Evolutionary conservation across 2,113 vertebrate species (phyloP), one percentile per base, ranked within the genome.

Genomic region (Albula goreensis): DNA sequence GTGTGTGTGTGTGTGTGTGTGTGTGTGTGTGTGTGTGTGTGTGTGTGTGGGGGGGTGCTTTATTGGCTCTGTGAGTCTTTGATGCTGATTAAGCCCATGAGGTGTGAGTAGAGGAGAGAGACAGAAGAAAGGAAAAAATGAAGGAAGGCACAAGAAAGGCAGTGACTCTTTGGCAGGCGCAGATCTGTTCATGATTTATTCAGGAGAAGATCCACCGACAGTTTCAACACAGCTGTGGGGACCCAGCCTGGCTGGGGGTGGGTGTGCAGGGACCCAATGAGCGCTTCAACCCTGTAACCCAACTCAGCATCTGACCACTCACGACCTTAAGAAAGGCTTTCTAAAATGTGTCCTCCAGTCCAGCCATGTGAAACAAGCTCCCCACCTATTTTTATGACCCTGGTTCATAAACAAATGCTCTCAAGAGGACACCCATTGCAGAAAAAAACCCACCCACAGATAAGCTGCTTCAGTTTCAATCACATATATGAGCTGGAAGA

Each of bases 41-140:
- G 31, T 41, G 31, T 41, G 31, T 41, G 31, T 41, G 31, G 90
- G 92, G 91, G 94, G 95, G 91, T 83, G 52, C 94, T 95, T 95
- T 95, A 96, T 95, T 93, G 94, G 93, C 95, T 96, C 95, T 95
- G 93, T 94, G 95, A 93, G 90, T 83, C 95, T 96, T 95, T 96
- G 95, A 96, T 94, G 94, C 92, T 91, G 84, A 94, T 95, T 94
- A 95, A 95, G 91, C 93, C 94, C 93, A 94, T 93, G 83, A 87
- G 56, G 82, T 56, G 77, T 77, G 80, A n/a, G 60, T 31, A 79
- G 77, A 51, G 53, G n/a, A 63, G 74, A 63, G 31, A 87, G 80
- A 31, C 52, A 22, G 6, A 70, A 41, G n/a, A 19, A 84, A 50
- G 50, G 60, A 60, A 12, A 85, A 50, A 50, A 49, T 70, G 49